Evolutionary conservation across 2,797 vertebrate species (phyloP).

Genomic region (Melanotaenia nigrans): DNA sequence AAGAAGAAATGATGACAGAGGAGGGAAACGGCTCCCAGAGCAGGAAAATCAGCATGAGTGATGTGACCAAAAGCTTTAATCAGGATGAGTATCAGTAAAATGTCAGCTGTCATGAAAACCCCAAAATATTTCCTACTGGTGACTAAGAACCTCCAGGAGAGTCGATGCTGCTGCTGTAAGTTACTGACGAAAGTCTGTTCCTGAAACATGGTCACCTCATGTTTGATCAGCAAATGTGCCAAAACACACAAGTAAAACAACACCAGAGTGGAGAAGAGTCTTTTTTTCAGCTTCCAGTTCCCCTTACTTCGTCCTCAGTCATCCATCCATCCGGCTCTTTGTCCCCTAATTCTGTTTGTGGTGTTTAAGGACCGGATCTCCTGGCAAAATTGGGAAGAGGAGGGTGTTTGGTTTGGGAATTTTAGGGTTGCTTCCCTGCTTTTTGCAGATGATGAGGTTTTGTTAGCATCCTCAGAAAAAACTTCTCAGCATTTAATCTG

Average conservation of each 20-base stretch:
- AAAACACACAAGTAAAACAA: neutral
- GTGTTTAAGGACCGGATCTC: too few relatives aligned
- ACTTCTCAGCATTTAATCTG: too few relatives aligned
- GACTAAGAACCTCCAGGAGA: conserved; percentile 3
- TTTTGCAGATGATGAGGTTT: too few relatives aligned
- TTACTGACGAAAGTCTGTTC: neutral
- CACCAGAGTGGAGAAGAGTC: too few relatives aligned
- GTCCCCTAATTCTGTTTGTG: too few relatives aligned
- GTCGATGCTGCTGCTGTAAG: neutral
- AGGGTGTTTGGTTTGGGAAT: too few relatives aligned
- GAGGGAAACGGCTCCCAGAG: neutral
- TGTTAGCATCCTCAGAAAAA: too few relatives aligned
- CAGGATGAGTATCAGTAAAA: conserved; percentile 13
- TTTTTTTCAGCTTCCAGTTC: too few relatives aligned
- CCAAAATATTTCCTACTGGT: neutral
- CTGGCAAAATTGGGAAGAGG: too few relatives aligned
- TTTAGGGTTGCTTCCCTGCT: too few relatives aligned
- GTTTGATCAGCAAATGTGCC: neutral
- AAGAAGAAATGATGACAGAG: neutral
- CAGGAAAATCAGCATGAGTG: conserved; percentile 1
- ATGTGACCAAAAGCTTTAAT: conserved; percentile 20
- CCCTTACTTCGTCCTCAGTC: too few relatives aligned
- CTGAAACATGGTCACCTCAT: neutral
- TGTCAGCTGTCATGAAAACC: conserved; percentile 18
- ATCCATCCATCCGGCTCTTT: too few relatives aligned